A percentile compares a stretch with the other conserved stretches of the same genome.
These are phyloP conservation scores for Achatina immaculata DNA, from an alignment of 1,140 invertebrate genomes.

Conservation along the genomic window DNA sequence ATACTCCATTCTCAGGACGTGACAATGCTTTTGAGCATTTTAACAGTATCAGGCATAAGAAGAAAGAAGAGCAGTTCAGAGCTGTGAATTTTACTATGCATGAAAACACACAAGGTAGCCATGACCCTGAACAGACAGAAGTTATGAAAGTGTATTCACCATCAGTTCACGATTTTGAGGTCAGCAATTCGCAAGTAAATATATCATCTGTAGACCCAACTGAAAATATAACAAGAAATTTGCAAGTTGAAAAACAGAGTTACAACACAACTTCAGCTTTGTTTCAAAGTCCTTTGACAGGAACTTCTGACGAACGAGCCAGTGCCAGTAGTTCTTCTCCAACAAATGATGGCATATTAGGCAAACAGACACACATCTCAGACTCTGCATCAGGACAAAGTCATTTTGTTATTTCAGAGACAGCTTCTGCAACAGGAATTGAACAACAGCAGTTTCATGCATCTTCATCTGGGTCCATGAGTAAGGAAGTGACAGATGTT, in stretches of 20 bases:
- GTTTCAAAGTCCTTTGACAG: too few species aligned
- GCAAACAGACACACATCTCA: neutral
- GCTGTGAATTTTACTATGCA: slow-evolving; percentile 17
- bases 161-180: neutral
- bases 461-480: neutral
- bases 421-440: neutral
- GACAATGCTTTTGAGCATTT: slow-evolving; percentile 50
- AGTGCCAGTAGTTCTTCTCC: neutral
- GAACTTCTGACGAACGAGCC: neutral
- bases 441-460: neutral
- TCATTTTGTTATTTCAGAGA: neutral
- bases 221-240: too few species aligned
- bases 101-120: slow-evolving; percentile 6
- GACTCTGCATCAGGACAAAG: neutral
- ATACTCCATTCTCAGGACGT: slow-evolving; percentile 47
- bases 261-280: too few species aligned
- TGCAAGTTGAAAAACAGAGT: too few species aligned
- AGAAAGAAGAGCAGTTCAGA: slow-evolving; percentile 6
- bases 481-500: neutral
- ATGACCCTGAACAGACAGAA: slow-evolving; percentile 39
- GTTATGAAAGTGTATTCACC: slow-evolving; percentile 34
- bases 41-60: slow-evolving; percentile 27
- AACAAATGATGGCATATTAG: neutral
- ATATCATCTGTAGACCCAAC: neutral
- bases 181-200: neutral